These are phyloP conservation scores for Falco biarmicus DNA, from an alignment of 2,797 vertebrate genomes.

Conservation along the genomic window DNA sequence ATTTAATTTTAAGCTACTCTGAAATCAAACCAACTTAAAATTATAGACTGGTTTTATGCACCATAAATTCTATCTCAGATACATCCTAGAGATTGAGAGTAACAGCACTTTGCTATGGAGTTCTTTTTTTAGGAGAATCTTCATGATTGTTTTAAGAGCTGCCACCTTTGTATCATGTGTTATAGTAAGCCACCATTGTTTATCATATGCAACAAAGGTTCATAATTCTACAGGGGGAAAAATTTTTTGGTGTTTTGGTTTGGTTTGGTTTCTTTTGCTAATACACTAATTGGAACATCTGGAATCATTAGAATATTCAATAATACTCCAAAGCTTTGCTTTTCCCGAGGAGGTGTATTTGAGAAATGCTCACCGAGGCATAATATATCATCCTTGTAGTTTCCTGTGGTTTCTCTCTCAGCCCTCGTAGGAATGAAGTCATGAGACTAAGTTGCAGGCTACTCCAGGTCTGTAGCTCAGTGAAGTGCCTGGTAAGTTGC, in stretches of 20 bases:
- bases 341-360: not conserved
- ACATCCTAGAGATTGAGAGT: not conserved
- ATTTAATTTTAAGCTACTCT: not conserved
- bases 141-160: not conserved
- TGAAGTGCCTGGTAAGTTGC: not conserved
- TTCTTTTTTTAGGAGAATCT: not conserved
- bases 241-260: not conserved
- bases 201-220: not conserved
- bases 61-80: not conserved
- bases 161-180: not conserved
- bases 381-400: not conserved
- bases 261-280: not conserved
- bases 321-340: not conserved
- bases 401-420: conserved; percentile 19
- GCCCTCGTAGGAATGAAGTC: not conserved
- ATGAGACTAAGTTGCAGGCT: not conserved
- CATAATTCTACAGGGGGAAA: not conserved
- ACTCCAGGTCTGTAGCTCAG: not conserved
- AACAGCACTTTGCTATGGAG: not conserved
- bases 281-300: not conserved
- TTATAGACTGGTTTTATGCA: not conserved
- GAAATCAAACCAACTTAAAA: not conserved
- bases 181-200: not conserved
- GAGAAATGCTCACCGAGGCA: not conserved
- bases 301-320: not conserved